Evolutionary conservation across 2,113 vertebrate genomes (phyloP), one percentile per base, ranked within the genome.

Genomic region (Aphelocoma coerulescens): DNA sequence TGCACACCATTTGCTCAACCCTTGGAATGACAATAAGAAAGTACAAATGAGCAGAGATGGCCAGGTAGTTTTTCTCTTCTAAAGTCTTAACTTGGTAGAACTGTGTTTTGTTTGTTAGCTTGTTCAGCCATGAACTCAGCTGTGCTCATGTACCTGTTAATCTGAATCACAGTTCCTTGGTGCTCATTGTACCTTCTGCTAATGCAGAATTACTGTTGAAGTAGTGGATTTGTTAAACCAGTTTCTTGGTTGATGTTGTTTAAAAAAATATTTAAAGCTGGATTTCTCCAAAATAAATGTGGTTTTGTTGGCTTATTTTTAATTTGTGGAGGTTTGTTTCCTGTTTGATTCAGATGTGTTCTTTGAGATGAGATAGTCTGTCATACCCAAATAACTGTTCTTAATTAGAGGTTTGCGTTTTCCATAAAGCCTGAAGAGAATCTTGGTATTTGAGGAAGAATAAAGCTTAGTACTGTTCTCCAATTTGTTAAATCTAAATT

Each of bases 21-120:
- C 98, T 43, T 99, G 99, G 99, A 99, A 99, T 61, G 98, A 99
- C 95, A 99, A 98, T 95, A 99, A 99, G 96, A 99, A 98, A 96
- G 99, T 99, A 37, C 99, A 99, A 90, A 98, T 99, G 97, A 99
- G 99, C 98, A 98, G 99, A 93, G 99, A 99, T 81, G 99, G 99
- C 63, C 99, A 99, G 98, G 99, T 99, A 97, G 12, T 72, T 71
- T 30, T 1, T 78, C 5, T 61, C 24, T 69, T 75, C 16, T 62
- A 7, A 52, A 83, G 19, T 85, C 5, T 2, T 68, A 61, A 41
- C 18, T 41, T 59, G 10, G 4, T 58, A n/a, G 32, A 71, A 15
- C 30, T 27, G 7, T 24, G 3, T 89, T 21, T 68, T 68, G 10
- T 41, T 91, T 62, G 16, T 57, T 74, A 68, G 4, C 5, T 88